Base-by-base conservation (phyloP, 1,140 invertebrate genomes). In the Penaeus chinensis region DNA sequence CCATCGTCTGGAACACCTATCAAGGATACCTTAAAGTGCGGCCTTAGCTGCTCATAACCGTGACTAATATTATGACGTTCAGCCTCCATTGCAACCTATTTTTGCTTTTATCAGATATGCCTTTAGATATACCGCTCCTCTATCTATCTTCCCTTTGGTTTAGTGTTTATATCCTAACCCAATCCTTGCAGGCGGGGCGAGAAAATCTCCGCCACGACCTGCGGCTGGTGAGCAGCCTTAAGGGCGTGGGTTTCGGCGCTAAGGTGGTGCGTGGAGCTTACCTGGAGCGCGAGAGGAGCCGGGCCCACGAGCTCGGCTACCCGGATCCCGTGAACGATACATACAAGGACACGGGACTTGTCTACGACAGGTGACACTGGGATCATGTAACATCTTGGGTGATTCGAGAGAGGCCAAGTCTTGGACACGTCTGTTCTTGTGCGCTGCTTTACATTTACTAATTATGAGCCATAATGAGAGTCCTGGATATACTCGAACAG, bases 221-320 rank as follows among this genome's bases (percentile, higher is more conserved):
- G 22, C 71, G 91, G 13, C 84, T 91, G 11, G 76, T 81, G 3
- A 78, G 90, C 60, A 37, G 76, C 20, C 88, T 92, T 20, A 90
- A 20, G 20, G 69, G 66, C 4, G 90, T 91, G 19, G 91, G 91
- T 80, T 92, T 92, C 90, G 92, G 91, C 27, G 91, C 90, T 11
- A 93, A 93, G 90, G 86, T 93, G 32, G 92, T 93, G 0, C 90
- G 92, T 27, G 92, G 92, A 37, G 92, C 92, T 7, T 93, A 93
- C 90, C 90, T 93, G 89, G 94, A 95, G 37, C 85, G 89, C 69
- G 90, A 91, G 74, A 84, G 90, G 32, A 90, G 91, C 82, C 24
- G 90, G n/a, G 91, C 92, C 5, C 4, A n/a, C 18, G 61, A 89
- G 79, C 32, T 84, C 19, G 89, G 89, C 2, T 78, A 80, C 24